Evolutionary conservation across 1,140 invertebrate genomes (phyloP).

Genomic region (Alviniconcha marisindica): DNA sequence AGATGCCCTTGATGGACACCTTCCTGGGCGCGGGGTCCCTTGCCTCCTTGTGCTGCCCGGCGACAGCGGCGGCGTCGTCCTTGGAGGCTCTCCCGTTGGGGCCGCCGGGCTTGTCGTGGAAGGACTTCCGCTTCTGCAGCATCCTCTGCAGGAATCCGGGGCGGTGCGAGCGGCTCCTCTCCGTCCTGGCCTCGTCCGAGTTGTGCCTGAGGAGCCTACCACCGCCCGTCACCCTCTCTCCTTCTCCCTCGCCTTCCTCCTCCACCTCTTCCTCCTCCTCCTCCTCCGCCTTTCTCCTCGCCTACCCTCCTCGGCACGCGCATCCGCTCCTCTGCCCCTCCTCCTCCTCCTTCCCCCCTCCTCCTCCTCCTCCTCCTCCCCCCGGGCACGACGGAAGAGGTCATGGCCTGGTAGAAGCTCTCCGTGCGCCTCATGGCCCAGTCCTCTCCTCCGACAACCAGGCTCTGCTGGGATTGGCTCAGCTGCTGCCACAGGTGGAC

Average conservation of each 20-base stretch:
- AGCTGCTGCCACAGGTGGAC: constrained; percentile 27
- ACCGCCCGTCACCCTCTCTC: background rate
- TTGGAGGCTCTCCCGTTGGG: constrained; percentile 5
- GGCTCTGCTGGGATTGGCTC: constrained; percentile 43
- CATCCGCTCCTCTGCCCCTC: background rate
- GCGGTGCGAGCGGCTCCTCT: constrained; percentile 47
- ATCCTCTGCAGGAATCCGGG: constrained; percentile 65
- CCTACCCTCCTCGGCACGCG: background rate
- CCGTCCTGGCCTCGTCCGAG: constrained; percentile 18
- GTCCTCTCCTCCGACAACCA: constrained; percentile 24
- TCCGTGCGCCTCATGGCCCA: constrained; percentile 25
- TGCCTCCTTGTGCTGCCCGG: constrained; percentile 31
- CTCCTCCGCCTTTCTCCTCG: background rate
- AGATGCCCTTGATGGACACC: constrained; percentile 63
- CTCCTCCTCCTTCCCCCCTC: background rate
- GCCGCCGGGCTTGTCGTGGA: background rate
- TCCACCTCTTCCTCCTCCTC: background rate
- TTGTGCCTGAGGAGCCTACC: background rate
- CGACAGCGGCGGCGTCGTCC: background rate
- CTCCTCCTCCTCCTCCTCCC: background rate
- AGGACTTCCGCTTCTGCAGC: constrained; percentile 59
- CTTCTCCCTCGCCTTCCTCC: background rate
- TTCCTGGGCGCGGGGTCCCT: constrained; percentile 52
- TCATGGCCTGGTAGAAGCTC: constrained; percentile 39
- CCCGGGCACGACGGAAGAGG: background rate